These are phyloP conservation scores for Halcyon chelicuti DNA, from an alignment of 2,797 vertebrate genomes.

Conservation along the genomic window DNA sequence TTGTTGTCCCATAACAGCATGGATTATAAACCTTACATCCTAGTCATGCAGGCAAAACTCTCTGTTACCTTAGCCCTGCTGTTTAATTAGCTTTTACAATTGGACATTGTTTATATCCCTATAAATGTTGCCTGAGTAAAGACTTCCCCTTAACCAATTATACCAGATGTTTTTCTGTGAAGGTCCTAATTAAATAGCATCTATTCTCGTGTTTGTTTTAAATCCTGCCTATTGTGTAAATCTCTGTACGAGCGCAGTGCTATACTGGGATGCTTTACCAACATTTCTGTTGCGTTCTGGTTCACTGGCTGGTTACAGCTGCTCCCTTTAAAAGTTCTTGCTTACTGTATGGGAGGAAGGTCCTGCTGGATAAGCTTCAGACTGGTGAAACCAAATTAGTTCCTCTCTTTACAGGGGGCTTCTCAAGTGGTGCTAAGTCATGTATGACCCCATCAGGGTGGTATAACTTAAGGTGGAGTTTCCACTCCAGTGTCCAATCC, in stretches of 20 bases:
- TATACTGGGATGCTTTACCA: neutral
- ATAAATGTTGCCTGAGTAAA: conserved; percentile 45
- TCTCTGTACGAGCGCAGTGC: neutral
- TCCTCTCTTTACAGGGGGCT: neutral
- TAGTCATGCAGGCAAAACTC: conserved; percentile 26
- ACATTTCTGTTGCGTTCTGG: neutral
- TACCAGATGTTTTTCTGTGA: conserved; percentile 37
- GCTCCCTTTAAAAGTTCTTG: neutral
- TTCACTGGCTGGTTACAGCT: neutral
- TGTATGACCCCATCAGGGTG: neutral
- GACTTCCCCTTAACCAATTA: conserved; percentile 42
- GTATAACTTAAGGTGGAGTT: neutral
- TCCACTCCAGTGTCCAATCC: neutral
- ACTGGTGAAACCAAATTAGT: neutral
- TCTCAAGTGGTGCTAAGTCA: neutral
- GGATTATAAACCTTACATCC: conserved; percentile 47
- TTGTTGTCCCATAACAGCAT: conserved; percentile 13
- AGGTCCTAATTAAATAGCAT: conserved; percentile 44
- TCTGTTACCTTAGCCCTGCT: conserved; percentile 41
- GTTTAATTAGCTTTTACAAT: conserved; percentile 57
- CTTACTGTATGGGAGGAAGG: neutral
- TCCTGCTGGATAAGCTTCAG: neutral
- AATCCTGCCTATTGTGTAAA: neutral
- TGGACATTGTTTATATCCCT: conserved; percentile 57
- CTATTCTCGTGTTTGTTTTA: conserved; percentile 22